Evolutionary conservation across 2,113 vertebrate genomes (phyloP).

Genomic region (Calidris pygmaea): DNA sequence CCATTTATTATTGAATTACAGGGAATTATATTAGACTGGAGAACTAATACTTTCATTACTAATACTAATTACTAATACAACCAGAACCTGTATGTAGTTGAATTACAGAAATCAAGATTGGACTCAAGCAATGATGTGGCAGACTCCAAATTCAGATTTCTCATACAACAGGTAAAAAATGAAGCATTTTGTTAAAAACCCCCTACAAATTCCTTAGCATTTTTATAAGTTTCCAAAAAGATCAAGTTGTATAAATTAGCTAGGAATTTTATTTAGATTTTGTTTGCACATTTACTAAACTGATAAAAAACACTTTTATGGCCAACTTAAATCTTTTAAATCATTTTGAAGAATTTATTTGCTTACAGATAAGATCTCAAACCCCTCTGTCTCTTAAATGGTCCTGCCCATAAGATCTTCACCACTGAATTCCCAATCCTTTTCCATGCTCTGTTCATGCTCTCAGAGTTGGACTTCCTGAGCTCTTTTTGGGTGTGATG

Average conservation of each 20-base stretch:
- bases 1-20: not conserved
- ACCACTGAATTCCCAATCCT: not conserved
- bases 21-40: not conserved
- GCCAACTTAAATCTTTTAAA: not conserved
- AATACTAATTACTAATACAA: not conserved
- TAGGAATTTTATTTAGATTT: not conserved
- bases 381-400: not conserved
- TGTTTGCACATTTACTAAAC: not conserved
- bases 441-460: not conserved
- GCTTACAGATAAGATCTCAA: not conserved
- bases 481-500: not conserved
- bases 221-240: not conserved
- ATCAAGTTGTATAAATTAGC: not conserved
- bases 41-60: not conserved
- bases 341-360: not conserved
- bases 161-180: not conserved
- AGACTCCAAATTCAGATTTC: not conserved
- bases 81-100: not conserved
- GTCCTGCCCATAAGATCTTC: not conserved
- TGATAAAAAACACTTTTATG: not conserved
- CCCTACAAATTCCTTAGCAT: not conserved
- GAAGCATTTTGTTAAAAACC: not conserved
- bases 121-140: not conserved
- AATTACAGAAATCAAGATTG: not conserved
- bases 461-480: not conserved